Base-by-base conservation (phyloP, 2,113 vertebrate genomes). In the Dolichallabes microphthalmus region DNA sequence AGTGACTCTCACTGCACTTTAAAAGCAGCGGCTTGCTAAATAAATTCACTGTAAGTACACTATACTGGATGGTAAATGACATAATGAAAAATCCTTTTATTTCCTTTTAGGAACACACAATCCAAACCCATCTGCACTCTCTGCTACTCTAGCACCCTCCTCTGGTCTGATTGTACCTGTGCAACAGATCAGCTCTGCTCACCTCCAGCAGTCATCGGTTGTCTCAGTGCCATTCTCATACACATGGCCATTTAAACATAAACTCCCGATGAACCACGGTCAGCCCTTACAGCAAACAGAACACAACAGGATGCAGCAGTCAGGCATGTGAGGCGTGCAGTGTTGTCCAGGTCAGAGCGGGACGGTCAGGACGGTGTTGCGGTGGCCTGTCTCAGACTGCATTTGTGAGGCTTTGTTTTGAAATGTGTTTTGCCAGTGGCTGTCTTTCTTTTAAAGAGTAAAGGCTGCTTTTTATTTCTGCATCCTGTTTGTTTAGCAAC, bases 401-500 rank as follows among this genome's bases (percentile, higher is more conserved):
- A 68, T 86, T 55, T 61, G 19, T 25, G 27, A 27, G n/a, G 63
- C 32, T 30, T 66, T 73, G 60, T 73, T 85, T 35, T 15, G 19
- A 61, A 52, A 76, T 5, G 39, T 85, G 63, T 83, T 81, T 78
- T 64, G 61, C 64, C 60, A 20, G 19, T 1, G 52, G 88, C 80
- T 25, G 58, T 66, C 79, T 50, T 58, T 81, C 78, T 83, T 71
- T 88, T 86, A 82, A 82, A 88, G 82, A 80, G 76, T 79, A 85
- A 82, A 86, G 82, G 53, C 83, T 83, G 84, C 68, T 66, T 88
- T 89, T 82, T 86, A 80, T 88, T 88, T 60, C 60, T 58, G 30
- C 57, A 74, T 80, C 75, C 80, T 83, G 73, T 89, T 79, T 89
- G 82, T 86, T 89, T 88, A 71, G 68, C 69, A 88, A 71, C 69